Base-by-base conservation (phyloP, 2,797 vertebrate species). In the Poliocrania exsul region DNA sequence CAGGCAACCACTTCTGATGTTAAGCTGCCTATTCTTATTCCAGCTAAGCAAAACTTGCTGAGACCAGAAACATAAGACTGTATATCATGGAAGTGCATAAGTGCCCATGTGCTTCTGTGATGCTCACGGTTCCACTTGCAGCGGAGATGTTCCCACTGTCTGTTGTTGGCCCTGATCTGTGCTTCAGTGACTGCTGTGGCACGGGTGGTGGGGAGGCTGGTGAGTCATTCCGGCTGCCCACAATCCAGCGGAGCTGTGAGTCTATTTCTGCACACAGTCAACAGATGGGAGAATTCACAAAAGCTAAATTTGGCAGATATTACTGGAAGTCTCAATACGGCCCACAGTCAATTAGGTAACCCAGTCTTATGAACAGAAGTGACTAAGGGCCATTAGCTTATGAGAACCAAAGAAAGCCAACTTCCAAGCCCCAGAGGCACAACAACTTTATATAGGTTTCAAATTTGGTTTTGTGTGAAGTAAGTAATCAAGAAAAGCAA, bases 101-200 rank as follows among this genome's bases (percentile, higher is more conserved):
- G 29, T 33, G 37, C 6, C 65, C 66, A 11, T 20, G 5, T 12
- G 33, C 19, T 25, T 16, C 61, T 38, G 61, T 2, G 14, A 28
- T 0, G 3, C 57, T 86, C 81, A 29, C 73, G 11, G 70, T 33
- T 81, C 88, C 38, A 37, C 10, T 15, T 16, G 24, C 44, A 49
- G 50, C 16, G 38, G 50, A 80, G 51, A 46, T 17, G n/a, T 26
- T 94, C 64, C 37, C 19, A 7, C 49, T 71, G n/a, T 17, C 69
- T 88, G 64, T 25, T 90, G 86, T 42, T 93, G 89, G 79, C 90
- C 79, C 69, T 88, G 87, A 86, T 89, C 69, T 81, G 42, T 88
- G 88, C 16, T 18, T 42, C 5, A 5, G 54, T 11, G 82, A n/a
- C 53, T 95, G 72, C 82, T 53, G 49, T 50, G 81, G 40, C 53